Evolutionary conservation across 2,888 invertebrate genomes (phyloP), one percentile per base, ranked within the genome.

Genomic region (Rhimphoctona megacephalus): DNA sequence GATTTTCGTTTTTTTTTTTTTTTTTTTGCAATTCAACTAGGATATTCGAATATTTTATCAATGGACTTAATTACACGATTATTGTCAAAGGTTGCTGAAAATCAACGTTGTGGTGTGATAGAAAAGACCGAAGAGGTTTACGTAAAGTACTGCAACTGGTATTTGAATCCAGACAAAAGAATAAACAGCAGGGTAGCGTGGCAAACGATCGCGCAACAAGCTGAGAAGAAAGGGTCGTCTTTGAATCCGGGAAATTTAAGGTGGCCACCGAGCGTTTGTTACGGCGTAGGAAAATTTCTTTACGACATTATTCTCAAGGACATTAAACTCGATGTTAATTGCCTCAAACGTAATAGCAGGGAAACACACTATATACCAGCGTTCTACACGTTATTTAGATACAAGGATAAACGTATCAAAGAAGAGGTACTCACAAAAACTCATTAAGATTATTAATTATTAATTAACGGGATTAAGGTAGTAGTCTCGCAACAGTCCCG

Each of bases 221-320:
- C 88, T 87, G 88, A 88, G 88, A 90, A 85, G 11, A 14, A 74
- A 11, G 92, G 92, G 2, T 46, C 85, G 30, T 90, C 92, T 0
- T 81, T 96, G 95, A 95, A 96, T 89, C 90, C 95, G 7, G 94
- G 94, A 49, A 95, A 96, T 88, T 33, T 94, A 95, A 17, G 93
- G 95, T 98, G 98, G 98, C 96, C 97, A 0, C 93, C 95, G 17
- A 95, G 96, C 85, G 95, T 97, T 70, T 93, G 96, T 14, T 94
- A 94, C 74, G 96, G 95, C 66, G 95, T 99, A 72, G 99, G 99
- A 57, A 97, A 97, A 91, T 98, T 98, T 94, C 95, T 99, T 0
- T 98, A 98, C 93, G 97, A 97, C 89, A 97, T 99, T 67, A 96
- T 99, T 19, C 96, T 98, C 92, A 96, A 97, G 80, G 98, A 98